Conservation (phyloP, 2,888 invertebrate genomes). For the Andrena praecox region DNA sequence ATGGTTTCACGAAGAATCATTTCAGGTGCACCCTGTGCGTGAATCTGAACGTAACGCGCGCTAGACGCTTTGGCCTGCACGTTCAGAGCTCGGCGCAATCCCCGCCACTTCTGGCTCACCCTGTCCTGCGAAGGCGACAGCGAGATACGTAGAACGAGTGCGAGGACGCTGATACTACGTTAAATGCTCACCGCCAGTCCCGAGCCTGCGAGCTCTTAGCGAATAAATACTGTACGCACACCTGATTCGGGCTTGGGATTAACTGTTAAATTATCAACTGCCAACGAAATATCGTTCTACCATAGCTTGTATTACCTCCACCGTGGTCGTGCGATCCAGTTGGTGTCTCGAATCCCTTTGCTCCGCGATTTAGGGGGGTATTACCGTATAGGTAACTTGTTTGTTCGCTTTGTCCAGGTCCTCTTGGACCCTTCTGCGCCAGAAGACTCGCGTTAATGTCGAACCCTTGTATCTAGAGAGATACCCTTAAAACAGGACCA, state of each 20-base stretch:
- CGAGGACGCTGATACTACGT: too few species aligned
- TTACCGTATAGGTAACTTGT: slow-evolving; percentile 25
- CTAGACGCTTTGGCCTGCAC: too few species aligned
- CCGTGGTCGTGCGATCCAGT: neutral
- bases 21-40: too few species aligned
- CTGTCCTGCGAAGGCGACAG: too few species aligned
- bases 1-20: too few species aligned
- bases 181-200: neutral
- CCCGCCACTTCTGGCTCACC: too few species aligned
- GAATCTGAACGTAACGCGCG: too few species aligned
- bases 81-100: too few species aligned
- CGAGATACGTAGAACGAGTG: too few species aligned
- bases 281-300: slow-evolving; percentile 4
- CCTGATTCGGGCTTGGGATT: neutral
- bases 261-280: neutral
- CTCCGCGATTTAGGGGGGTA: slow-evolving; percentile 36
- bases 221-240: neutral
- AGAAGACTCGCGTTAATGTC: slow-evolving; percentile 70
- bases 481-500: slow-evolving; percentile 67
- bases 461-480: slow-evolving; percentile 75
- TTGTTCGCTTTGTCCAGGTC: slow-evolving; percentile 48
- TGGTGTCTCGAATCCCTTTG: slow-evolving; percentile 1
- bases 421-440: slow-evolving; percentile 48
- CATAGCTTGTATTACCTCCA: neutral
- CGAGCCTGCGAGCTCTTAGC: neutral